These are phyloP conservation scores for Felis catus DNA, from an alignment of 2,113 vertebrate genomes.

Conservation along the genomic window F.catus_Fca126_mat1.0 CM031411.1:55775001-55775500, in stretches of 20 bases:
- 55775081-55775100: not conserved
- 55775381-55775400: constrained; percentile 27
- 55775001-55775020: not conserved
- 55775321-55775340: constrained; percentile 23
- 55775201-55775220: not conserved
- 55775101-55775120: constrained; percentile 3
- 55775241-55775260: not conserved
- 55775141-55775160: not conserved
- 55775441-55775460: not conserved
- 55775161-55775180: not conserved
- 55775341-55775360: constrained; percentile 43
- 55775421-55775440: constrained; percentile 19
- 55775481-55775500: constrained; percentile 13
- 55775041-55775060: not conserved
- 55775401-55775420: not conserved
- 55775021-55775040: not conserved
- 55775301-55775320: constrained; percentile 33
- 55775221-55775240: not conserved
- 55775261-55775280: constrained; percentile 32
- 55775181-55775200: not conserved
- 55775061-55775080: not conserved
- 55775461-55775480: constrained; percentile 56
- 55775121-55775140: not conserved
- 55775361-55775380: constrained; percentile 70
- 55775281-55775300: not conserved